These are phyloP conservation scores for Hylaeus volcanicus DNA, from an alignment of 1,140 invertebrate genomes.

Conservation along the genomic window DNA sequence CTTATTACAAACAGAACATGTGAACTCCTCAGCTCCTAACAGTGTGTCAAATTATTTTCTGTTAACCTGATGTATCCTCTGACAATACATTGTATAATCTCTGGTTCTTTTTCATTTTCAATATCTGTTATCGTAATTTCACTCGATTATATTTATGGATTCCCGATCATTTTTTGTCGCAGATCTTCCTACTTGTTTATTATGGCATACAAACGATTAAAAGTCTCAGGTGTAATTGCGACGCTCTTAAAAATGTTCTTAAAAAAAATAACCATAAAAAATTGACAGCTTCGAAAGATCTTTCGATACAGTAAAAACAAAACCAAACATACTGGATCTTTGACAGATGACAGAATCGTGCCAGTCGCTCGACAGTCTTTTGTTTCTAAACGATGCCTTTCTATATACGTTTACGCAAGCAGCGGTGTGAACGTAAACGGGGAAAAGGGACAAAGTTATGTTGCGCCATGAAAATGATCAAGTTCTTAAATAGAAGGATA, in stretches of 20 bases:
- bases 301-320: background rate
- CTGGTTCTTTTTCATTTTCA: conserved; percentile 2
- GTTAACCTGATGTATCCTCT: conserved; percentile 15
- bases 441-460: too few relatives aligned
- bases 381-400: conserved; percentile 53
- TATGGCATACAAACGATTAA: background rate
- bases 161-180: background rate
- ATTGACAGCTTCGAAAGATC: background rate
- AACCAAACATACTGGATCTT: background rate
- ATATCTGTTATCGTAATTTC: background rate
- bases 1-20: background rate
- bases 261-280: background rate
- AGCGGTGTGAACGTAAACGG: too few relatives aligned
- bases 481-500: background rate
- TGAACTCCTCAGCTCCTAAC: background rate
- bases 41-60: conserved; percentile 1
- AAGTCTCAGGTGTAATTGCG: background rate
- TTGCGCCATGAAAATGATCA: background rate
- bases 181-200: background rate
- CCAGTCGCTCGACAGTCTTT: conserved; percentile 10
- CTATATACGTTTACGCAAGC: background rate
- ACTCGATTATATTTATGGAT: background rate
- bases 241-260: background rate
- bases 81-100: conserved; percentile 21
- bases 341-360: conserved; percentile 17